Evolutionary conservation across 1,140 invertebrate species (phyloP).

Genomic region (Drosophila ananassae): DNA sequence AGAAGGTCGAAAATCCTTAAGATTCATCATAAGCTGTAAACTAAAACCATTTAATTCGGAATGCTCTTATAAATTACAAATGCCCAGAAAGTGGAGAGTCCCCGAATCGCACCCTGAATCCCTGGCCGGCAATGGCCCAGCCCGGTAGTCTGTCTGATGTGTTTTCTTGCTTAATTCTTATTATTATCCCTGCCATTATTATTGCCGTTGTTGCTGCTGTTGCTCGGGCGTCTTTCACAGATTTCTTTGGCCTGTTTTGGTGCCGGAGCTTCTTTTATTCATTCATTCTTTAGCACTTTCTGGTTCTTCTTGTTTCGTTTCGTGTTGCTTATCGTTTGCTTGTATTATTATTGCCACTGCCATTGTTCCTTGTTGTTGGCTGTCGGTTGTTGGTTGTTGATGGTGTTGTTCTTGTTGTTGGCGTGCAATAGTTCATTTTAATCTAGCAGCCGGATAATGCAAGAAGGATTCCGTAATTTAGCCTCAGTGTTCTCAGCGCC

Average conservation of each 20-base stretch:
- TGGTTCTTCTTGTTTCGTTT: slow-evolving; percentile 48
- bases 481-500: slow-evolving; percentile 33
- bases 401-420: slow-evolving; percentile 49
- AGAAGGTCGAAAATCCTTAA: not conserved
- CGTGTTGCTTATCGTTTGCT: slow-evolving; percentile 80
- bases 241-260: slow-evolving; percentile 48
- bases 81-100: slow-evolving; percentile 10
- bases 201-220: slow-evolving; percentile 56
- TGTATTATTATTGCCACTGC: slow-evolving; percentile 78
- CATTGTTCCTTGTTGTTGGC: slow-evolving; percentile 52
- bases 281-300: slow-evolving; percentile 65
- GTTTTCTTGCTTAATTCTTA: slow-evolving; percentile 83
- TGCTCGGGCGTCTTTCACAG: slow-evolving; percentile 60
- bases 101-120: slow-evolving; percentile 23
- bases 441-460: slow-evolving; percentile 81
- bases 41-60: not conserved
- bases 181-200: slow-evolving; percentile 81
- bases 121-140: slow-evolving; percentile 40
- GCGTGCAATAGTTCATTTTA: slow-evolving; percentile 82
- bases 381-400: slow-evolving; percentile 9
- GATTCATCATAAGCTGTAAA: not conserved
- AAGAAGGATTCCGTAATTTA: slow-evolving; percentile 80
- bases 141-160: slow-evolving; percentile 66
- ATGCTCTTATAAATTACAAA: not conserved
- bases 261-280: slow-evolving; percentile 44